phyloP scores from a whole-genome alignment of 2,797 vertebrate species.

The Hoplostethus atlanticus region DNA sequence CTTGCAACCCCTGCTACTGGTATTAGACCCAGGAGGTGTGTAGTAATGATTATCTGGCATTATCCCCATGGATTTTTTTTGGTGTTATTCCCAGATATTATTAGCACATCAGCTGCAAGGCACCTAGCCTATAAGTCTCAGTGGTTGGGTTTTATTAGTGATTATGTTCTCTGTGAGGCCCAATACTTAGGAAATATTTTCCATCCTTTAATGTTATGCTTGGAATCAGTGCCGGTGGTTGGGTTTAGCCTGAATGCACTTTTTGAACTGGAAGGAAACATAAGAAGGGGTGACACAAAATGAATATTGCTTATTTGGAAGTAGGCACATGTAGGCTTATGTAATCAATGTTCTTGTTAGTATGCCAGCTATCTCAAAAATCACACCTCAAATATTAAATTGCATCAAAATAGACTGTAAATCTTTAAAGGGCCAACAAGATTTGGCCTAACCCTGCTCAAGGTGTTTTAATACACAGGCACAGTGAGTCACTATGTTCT shows the following conservation, averaged over 20 bases:
- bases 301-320: too few species aligned
- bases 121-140: conserved; percentile 53
- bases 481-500: conserved; percentile 12
- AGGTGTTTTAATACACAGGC: neutral
- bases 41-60: conserved; percentile 56
- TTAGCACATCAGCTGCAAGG: conserved; percentile 48
- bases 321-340: conserved; percentile 23
- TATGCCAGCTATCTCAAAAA: conserved; percentile 31
- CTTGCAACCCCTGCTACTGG: conserved; percentile 27
- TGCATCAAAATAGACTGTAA: conserved; percentile 7
- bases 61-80: conserved; percentile 51
- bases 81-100: conserved; percentile 66
- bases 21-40: conserved; percentile 38
- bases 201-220: conserved; percentile 34
- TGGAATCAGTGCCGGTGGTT: conserved; percentile 34
- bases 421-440: conserved; percentile 26
- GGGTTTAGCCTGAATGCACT: conserved; percentile 32
- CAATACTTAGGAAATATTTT: conserved; percentile 30
- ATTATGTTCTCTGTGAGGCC: conserved; percentile 37
- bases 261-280: conserved; percentile 45
- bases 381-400: conserved; percentile 26
- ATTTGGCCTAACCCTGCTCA: conserved; percentile 2
- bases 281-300: neutral
- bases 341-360: conserved; percentile 45
- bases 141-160: conserved; percentile 59